A percentile compares a stretch with the other conserved stretches of the same genome.
These are phyloP conservation scores for Cheilosia impressa DNA, from an alignment of 2,888 invertebrate genomes.

Conservation along the genomic window DNA sequence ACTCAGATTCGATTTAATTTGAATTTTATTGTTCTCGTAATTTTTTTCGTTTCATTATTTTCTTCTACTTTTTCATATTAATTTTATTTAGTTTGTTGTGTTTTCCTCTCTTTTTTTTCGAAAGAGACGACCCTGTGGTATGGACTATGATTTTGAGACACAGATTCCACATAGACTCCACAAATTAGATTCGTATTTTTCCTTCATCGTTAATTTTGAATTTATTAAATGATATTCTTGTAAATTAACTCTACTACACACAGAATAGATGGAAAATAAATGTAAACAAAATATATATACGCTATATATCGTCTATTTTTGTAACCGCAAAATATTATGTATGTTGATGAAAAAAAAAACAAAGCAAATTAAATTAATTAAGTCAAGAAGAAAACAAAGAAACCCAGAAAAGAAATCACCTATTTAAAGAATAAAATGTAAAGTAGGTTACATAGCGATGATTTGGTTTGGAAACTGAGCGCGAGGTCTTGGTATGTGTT, in stretches of 20 bases:
- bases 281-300: conserved; percentile 41
- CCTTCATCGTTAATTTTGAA: conserved; percentile 42
- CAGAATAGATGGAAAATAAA: conserved; percentile 61
- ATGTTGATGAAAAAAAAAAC: conserved; percentile 6
- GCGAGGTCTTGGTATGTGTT: neutral
- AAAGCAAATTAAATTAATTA: conserved; percentile 70
- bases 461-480: conserved; percentile 43
- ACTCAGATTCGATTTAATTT: conserved; percentile 18
- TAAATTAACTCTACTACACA: conserved; percentile 39
- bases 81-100: neutral
- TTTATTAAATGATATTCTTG: conserved; percentile 36
- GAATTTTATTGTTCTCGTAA: conserved; percentile 50
- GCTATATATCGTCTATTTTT: conserved; percentile 51
- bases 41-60: conserved; percentile 20
- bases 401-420: conserved; percentile 1
- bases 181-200: conserved; percentile 3
- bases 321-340: conserved; percentile 7
- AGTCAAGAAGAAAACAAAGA: conserved; percentile 63
- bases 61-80: conserved; percentile 27
- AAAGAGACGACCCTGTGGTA: neutral
- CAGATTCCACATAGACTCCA: conserved; percentile 28
- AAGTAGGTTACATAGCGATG: conserved; percentile 9
- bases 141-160: conserved; percentile 13
- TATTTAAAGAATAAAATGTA: conserved; percentile 20
- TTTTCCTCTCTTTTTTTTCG: neutral